Percentiles rank a stretch among this genome's conserved stretches.
Conservation (phyloP, 1,140 invertebrate species). For the Trinorchestia longiramus region DNA sequence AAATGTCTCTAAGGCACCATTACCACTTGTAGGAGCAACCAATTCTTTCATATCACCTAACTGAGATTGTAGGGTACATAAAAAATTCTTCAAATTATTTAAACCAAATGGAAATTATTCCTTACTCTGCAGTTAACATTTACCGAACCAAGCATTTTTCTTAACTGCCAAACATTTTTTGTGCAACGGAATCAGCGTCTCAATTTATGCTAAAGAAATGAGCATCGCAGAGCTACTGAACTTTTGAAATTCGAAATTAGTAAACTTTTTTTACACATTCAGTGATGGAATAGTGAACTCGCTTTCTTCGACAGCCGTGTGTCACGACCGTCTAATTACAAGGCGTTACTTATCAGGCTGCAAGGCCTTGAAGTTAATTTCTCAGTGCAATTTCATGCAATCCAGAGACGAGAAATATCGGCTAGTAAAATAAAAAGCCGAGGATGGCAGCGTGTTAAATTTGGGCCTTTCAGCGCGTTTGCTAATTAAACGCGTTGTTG, state of each 20-base stretch:
- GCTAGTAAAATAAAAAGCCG: not conserved
- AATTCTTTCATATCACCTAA: too few relatives aligned
- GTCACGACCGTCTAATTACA: not conserved
- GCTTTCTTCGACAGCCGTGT: not conserved
- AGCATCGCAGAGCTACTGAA: not conserved
- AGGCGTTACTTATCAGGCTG: not conserved
- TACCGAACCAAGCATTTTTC: too few relatives aligned
- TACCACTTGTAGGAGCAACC: too few relatives aligned
- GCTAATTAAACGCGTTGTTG: constrained; percentile 33
- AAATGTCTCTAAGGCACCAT: too few relatives aligned
- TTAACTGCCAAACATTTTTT: too few relatives aligned
- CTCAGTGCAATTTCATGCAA: not conserved
- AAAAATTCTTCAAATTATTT: too few relatives aligned
- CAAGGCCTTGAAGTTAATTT: not conserved
- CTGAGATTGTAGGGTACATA: too few relatives aligned
- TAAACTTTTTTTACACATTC: not conserved
- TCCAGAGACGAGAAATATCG: not conserved
- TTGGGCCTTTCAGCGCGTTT: not conserved
- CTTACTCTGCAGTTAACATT: too few relatives aligned
- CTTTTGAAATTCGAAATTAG: not conserved
- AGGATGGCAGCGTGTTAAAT: constrained; percentile 23
- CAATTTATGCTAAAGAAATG: too few relatives aligned
- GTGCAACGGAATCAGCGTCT: too few relatives aligned
- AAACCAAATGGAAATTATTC: too few relatives aligned
- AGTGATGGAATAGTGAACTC: not conserved